Conservation (phyloP, 2,113 vertebrate species). For the Tapirus terrestris region DNA sequence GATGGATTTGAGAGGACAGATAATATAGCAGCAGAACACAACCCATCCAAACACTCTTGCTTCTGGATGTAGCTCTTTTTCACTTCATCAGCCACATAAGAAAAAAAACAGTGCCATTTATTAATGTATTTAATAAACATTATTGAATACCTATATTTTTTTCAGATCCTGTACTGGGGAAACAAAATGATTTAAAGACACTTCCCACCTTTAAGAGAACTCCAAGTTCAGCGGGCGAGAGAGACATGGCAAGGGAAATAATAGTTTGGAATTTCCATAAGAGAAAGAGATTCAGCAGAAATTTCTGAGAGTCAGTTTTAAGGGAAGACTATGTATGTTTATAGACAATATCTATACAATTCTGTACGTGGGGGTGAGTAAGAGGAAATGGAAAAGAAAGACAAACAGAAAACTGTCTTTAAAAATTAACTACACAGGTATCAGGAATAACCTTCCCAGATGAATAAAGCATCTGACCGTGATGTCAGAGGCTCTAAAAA, state of each 20-base stretch:
- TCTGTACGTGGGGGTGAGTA: neutral
- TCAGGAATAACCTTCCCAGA: neutral
- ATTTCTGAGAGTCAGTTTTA: neutral
- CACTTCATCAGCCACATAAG: neutral
- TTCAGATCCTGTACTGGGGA: neutral
- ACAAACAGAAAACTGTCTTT: neutral
- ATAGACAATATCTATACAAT: neutral
- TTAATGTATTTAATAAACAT: neutral
- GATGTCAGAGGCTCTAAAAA: neutral
- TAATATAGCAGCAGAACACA: neutral
- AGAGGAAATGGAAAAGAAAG: neutral
- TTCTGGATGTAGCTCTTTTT: neutral
- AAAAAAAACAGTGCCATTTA: neutral
- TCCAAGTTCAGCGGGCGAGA: neutral
- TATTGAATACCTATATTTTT: neutral
- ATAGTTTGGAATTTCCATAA: neutral
- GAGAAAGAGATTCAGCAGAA: neutral
- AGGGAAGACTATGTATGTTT: neutral
- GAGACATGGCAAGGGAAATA: neutral
- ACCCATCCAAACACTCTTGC: neutral
- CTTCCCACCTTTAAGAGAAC: neutral
- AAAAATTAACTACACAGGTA: neutral
- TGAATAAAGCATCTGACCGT: rapidly evolving
- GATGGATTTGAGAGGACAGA: neutral
- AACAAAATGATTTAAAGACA: neutral